Evolutionary conservation across 2,797 vertebrate genomes (phyloP).

Genomic region (Emys orbicularis): DNA sequence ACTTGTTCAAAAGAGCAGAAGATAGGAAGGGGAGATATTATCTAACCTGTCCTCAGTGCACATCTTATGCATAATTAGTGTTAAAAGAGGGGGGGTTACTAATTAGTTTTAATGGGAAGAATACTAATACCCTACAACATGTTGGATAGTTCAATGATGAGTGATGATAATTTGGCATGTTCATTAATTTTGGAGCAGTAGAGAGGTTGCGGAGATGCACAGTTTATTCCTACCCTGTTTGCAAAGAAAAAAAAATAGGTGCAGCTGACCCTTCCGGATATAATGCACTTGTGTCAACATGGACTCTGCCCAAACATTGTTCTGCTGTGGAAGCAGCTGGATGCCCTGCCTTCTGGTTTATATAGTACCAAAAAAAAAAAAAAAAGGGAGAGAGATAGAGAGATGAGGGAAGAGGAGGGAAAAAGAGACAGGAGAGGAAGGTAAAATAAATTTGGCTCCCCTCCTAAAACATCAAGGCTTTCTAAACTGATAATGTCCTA

Average conservation of each 20-base stretch:
- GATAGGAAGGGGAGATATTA: neutral
- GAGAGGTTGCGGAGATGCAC: slow-evolving; percentile 10
- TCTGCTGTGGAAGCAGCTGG: slow-evolving; percentile 74
- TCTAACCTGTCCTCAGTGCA: fast-evolving
- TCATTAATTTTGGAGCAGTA: slow-evolving; percentile 22
- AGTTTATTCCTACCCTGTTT: neutral
- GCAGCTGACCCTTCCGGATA: slow-evolving; percentile 56
- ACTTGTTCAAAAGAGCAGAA: neutral
- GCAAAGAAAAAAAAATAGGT: neutral
- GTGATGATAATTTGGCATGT: slow-evolving; percentile 2
- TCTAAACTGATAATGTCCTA: neutral
- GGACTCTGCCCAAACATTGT: slow-evolving; percentile 67
- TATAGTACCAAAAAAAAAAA: neutral
- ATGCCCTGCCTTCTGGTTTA: slow-evolving; percentile 72
- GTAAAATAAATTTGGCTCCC: neutral
- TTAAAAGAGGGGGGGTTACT: neutral
- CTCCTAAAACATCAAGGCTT: neutral
- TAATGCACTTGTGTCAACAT: slow-evolving; percentile 53
- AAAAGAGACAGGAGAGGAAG: neutral
- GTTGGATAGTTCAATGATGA: neutral
- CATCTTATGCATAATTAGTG: neutral
- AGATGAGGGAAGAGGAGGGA: neutral
- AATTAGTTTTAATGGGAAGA: neutral
- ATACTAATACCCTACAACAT: neutral
- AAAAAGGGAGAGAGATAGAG: neutral